phyloP scores from a whole-genome alignment of 2,113 vertebrate genomes.

The Muntiacus muntjak region DNA sequence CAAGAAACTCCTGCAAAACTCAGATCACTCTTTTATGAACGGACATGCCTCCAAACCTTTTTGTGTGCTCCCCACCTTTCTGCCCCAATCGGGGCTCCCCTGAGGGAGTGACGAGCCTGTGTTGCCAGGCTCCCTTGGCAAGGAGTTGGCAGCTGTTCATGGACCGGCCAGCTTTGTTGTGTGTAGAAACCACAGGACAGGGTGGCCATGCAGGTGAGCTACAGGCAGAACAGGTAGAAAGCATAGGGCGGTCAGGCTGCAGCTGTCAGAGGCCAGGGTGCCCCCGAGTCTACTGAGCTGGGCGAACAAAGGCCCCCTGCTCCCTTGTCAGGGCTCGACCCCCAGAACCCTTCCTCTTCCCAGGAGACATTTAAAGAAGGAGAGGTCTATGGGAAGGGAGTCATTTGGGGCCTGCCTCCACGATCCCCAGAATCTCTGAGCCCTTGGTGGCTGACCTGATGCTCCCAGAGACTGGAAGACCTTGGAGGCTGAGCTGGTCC shows the following conservation, averaged over 20 bases:
- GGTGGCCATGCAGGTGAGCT: not conserved
- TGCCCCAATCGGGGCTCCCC: not conserved
- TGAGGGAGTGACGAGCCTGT: not conserved
- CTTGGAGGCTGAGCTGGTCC: not conserved
- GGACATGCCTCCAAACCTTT: not conserved
- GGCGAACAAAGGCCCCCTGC: not conserved
- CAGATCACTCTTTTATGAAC: not conserved
- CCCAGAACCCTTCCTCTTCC: not conserved
- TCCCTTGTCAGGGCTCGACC: not conserved
- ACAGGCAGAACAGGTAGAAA: not conserved
- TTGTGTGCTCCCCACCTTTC: not conserved
- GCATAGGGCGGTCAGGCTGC: not conserved
- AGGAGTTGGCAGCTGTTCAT: not conserved
- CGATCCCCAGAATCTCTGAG: not conserved
- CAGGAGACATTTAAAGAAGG: not conserved
- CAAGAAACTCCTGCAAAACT: not conserved
- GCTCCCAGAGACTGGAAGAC: not conserved
- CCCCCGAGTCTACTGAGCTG: not conserved
- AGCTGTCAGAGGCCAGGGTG: not conserved
- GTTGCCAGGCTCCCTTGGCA: not conserved
- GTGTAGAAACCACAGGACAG: not conserved
- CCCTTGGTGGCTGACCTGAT: not conserved
- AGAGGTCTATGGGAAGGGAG: not conserved
- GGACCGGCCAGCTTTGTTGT: not conserved
- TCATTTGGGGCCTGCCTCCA: not conserved